A percentile compares a stretch with the other conserved stretches of the same genome.
phyloP scores from a whole-genome alignment of 2,113 vertebrate species.

The Azemiops feae region DNA sequence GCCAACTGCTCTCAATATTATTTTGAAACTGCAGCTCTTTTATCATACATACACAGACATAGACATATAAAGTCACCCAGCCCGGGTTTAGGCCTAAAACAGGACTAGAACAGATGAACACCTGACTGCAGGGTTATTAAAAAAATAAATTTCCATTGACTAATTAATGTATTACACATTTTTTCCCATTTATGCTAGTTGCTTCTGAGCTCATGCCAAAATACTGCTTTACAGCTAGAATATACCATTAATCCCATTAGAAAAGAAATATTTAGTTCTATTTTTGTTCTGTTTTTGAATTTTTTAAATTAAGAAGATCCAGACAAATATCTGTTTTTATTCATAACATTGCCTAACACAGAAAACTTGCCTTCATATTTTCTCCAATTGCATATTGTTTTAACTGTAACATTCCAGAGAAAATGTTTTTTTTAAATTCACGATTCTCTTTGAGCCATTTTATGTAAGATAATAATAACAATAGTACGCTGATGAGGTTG shows the following conservation, averaged over 20 bases:
- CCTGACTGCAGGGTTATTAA: neutral
- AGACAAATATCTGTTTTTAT: neutral
- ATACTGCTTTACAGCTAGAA: neutral
- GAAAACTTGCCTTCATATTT: neutral
- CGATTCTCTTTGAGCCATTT: neutral
- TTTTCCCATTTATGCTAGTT: neutral
- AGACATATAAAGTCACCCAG: neutral
- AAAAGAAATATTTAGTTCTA: neutral
- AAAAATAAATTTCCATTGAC: too few relatives aligned
- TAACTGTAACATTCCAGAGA: neutral
- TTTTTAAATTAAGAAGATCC: neutral
- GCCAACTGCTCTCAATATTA: slow-evolving; percentile 6
- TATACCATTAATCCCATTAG: neutral
- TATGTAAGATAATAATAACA: neutral
- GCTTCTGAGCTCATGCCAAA: neutral
- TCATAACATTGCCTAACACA: neutral
- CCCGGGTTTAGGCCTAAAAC: neutral
- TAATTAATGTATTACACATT: neutral
- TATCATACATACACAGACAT: slow-evolving; percentile 5
- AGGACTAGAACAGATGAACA: neutral
- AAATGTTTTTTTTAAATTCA: neutral
- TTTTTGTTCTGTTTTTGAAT: neutral
- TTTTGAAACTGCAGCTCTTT: neutral
- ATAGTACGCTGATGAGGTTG: neutral
- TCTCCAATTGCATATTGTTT: neutral